Percentiles rank a stretch among this genome's conserved stretches.
Evolutionary conservation across 2,797 vertebrate species (phyloP).

Genomic region (Lophotriccus pileatus): DNA sequence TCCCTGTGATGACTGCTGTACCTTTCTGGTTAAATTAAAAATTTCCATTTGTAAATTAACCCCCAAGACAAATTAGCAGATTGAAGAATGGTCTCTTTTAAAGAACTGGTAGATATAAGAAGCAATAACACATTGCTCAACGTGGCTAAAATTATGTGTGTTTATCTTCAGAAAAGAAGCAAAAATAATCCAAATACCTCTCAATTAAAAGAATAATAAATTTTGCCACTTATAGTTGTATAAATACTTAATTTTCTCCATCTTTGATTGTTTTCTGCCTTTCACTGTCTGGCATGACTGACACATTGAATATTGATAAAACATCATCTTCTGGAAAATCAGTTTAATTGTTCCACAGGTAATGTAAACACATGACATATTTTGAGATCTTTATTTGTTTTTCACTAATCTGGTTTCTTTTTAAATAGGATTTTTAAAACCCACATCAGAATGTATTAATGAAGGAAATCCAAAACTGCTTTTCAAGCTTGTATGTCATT

Average conservation of each 20-base stretch:
- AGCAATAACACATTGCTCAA: not conserved
- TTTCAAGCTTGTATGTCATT: not conserved
- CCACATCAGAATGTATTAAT: not conserved
- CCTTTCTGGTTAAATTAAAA: not conserved
- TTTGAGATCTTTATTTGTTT: not conserved
- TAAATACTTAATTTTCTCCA: not conserved
- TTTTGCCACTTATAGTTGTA: not conserved
- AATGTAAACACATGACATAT: not conserved
- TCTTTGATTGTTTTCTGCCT: not conserved
- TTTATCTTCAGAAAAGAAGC: not conserved
- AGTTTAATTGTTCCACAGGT: not conserved
- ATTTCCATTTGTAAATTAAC: conserved; percentile 33
- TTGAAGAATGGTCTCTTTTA: not conserved
- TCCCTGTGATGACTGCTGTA: not conserved
- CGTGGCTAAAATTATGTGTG: not conserved
- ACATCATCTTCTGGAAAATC: not conserved
- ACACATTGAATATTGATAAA: not conserved
- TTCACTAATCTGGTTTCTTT: not conserved
- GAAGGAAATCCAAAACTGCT: not conserved
- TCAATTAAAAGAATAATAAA: not conserved
- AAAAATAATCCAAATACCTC: not conserved
- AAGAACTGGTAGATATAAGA: not conserved
- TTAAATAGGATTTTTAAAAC: not conserved
- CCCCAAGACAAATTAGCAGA: not conserved
- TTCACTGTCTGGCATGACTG: not conserved